Base-by-base conservation (phyloP, 64 coral and sea anemone genomes). In the Stichodactyla helianthus region DNA sequence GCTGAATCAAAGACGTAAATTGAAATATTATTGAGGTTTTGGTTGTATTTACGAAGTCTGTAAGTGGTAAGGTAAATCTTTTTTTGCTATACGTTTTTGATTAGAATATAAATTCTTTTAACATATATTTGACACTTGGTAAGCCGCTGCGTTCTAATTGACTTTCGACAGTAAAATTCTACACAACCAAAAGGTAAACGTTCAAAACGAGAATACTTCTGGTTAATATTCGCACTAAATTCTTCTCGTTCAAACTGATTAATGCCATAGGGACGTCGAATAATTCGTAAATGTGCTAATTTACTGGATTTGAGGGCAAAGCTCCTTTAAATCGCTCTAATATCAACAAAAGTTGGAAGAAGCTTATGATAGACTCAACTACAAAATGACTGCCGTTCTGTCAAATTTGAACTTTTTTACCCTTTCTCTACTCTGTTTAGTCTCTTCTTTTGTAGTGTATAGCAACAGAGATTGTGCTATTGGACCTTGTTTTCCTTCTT, bases 401-500 rank as follows among this genome's bases (percentile, higher is more conserved):
- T 74, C 68, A 74, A 26, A 74, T 74, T 74, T 74, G 23, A 74
- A 74, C 68, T 74, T 28, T 31, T 74, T 14, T 74, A 74, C 13
- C 25, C 68, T 74, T 74, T 74, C 26, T 12, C 26, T 74, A 31
- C 68, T 74, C 22, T 58, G 14, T 58, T 23, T 74, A 26, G 68
- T 13, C 12, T 74, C 68, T 27, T 74, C 10, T 74, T 27, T 25
- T 74, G 25, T 74, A 23, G 68, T 74, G 68, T 74, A 74, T 74
- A 74, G 68, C 12, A 26, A 74, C n/a, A 74, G 13, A 27, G 68
- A 35, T 23, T 74, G 68, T 74, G 13, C 25, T 74, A 2, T 0
- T 68, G 90, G 90, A 87, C 84, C 84, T 71, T 92, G 90, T 22
- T 92, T 82, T 59, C 90, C 90, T 18, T 18, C 59, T 2, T 59